Evolutionary conservation across 2,888 invertebrate species (phyloP), one percentile per base, ranked within the genome.

Genomic region (Trichopria drosophilae): DNA sequence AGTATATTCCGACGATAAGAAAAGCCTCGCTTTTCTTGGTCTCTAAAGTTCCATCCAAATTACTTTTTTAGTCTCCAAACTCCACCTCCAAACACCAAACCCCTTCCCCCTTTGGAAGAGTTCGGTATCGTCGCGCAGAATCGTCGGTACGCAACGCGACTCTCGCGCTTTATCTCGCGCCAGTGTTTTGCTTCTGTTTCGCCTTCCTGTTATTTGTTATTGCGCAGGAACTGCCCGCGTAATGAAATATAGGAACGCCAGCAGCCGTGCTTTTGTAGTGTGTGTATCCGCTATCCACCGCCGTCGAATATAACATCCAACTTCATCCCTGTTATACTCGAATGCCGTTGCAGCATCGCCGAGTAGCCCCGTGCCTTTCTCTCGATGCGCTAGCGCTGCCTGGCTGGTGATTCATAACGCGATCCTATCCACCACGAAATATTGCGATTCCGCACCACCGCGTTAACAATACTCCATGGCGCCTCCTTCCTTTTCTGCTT

Each of bases 191-290:
- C 53, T 55, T 55, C 57, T 58, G 45, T 59, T 55, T 55, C 49
- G 53, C 46, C 55, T 64, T 58, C 61, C 57, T 56, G 58, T 60
- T 64, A 62, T 64, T 66, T 65, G 67, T 66, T 66, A 62, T 62
- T 62, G 58, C 59, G 51, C 57, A 52, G 57, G 58, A 60, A 60
- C 59, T 54, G 55, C 41, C 55, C 59, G 53, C 54, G 58, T 62
- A 61, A 67, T 67, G 64, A 65, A 65, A 64, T 66, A 63, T 64
- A 59, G 55, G 62, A 59, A 59, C 48, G 49, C 51, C 54, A 10
- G 52, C 48, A 39, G 53, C 42, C 48, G 58, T 40, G 55, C 50
- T 50, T 46, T 50, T 51, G 44, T 48, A 47, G 50, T n/a, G n/a
- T n/a, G n/a, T n/a, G n/a, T n/a, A n/a, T n/a, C n/a, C n/a, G n/a